A percentile compares a stretch with the other conserved stretches of the same genome.
phyloP scores from a whole-genome alignment of 2,113 vertebrate species.

The Muntiacus muntjak region DNA sequence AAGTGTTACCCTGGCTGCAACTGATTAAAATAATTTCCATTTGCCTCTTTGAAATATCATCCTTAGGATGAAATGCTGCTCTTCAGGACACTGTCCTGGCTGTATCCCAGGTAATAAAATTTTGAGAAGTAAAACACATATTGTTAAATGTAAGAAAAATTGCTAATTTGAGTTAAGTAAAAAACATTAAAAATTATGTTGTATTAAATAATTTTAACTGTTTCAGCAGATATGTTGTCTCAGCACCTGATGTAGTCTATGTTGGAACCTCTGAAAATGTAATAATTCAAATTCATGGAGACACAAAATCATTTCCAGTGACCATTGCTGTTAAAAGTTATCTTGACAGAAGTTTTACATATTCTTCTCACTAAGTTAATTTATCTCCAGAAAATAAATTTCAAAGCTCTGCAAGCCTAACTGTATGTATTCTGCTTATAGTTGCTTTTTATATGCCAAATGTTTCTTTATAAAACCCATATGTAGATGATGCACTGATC shows the following conservation, averaged over 20 bases:
- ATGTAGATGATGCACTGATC: background rate
- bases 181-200: background rate
- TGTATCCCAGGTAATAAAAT: background rate
- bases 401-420: slow-evolving; percentile 80
- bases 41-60: background rate
- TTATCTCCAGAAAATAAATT: slow-evolving; percentile 82
- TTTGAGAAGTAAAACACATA: background rate
- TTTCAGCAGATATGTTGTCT: slow-evolving; percentile 84
- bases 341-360: slow-evolving; percentile 74
- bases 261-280: slow-evolving; percentile 83
- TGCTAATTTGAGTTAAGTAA: background rate
- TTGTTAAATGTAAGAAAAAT: background rate
- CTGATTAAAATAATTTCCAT: background rate
- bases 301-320: slow-evolving; percentile 74
- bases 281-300: slow-evolving; percentile 86
- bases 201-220: background rate
- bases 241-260: slow-evolving; percentile 82
- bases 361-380: slow-evolving; percentile 63
- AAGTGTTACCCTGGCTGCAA: background rate
- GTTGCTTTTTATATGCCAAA: background rate
- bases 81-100: background rate
- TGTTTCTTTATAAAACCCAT: background rate
- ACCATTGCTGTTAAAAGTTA: slow-evolving; percentile 83
- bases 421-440: slow-evolving; percentile 75
- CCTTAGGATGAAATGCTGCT: background rate